Base-by-base conservation (phyloP, 2,113 vertebrate species). In the Telmatochromis sp. region DNA sequence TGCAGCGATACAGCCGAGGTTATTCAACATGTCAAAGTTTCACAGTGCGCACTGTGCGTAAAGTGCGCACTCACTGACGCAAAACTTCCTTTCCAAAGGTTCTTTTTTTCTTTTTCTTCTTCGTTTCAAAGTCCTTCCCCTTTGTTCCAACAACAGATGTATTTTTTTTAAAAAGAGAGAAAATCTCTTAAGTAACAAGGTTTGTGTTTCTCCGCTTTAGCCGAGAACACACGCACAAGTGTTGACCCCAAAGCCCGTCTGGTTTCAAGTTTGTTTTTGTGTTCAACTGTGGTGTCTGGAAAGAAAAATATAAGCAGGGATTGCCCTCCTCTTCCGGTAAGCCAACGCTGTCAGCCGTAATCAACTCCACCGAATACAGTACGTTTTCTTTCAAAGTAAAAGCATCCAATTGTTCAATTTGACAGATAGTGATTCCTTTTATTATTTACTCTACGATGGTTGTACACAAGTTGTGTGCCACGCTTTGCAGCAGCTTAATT, bases 251-350 rank as follows among this genome's bases (percentile, higher is more conserved):
- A 17, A 17, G 84, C 55, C 84, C 86, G 55, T 85, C 87, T 82
- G 88, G 70, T 90, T 51, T 86, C 83, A 89, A 91, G 85, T 93
- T 94, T 93, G 94, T 92, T 95, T 93, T 95, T 92, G 88, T 91
- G 83, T 85, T 92, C 57, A 81, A 86, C 90, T 85, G 89, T 53
- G 83, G 86, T 63, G 91, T 81, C 86, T 86, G 86, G 26, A 81
- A 91, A 92, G 92, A 95, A 93, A 95, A 94, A 95, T 92, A 93
- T 93, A 92, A 93, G 88, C 94, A 91, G 83, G 81, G 91, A 85
- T 91, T 93, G 87, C 92, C 89, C 94, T 94, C 87, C 94, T 88
- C 33, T 83, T 21, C 60, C 40, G 42, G 87, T 3, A 88, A 82
- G 47, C 31, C 85, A 28, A 35, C 13, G 37, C 23, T 5, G 75